Evolutionary conservation across 1,140 invertebrate genomes (phyloP), one percentile per base, ranked within the genome.

Genomic region (Geopemphigus sp.): DNA sequence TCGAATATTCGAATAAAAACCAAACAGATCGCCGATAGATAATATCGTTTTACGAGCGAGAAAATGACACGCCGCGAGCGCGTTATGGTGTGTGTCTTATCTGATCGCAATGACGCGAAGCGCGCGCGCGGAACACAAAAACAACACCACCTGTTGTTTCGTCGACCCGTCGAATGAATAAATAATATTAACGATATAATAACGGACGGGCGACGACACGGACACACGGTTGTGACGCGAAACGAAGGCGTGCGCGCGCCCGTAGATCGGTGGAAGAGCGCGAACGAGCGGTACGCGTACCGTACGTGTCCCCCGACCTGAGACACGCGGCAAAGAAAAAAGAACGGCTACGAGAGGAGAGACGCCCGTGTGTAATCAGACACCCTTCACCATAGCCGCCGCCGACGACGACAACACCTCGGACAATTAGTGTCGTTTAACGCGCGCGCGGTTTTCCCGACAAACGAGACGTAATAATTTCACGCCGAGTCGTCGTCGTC

Each of bases 401-500:
- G 54, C 53, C 53, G 54, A 57, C 54, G 32, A n/a, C 64, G 64
- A 68, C 64, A 68, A 68, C 64, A 76, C 73, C 73, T 76, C 32
- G 54, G 17, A 22, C 66, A 76, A 76, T 76, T 76, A 57, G 73
- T 76, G 73, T 76, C 73, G 56, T 76, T 57, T 76, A 57, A 11
- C 54, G 32, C 50, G 26, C 1, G 12, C 64, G 64, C 29, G n/a
- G n/a, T n/a, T n/a, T 39, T 4, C 22, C 15, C 19, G 47, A 73
- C 45, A 26, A 15, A 26, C 22, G 66, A 68, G n/a, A 68, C 66
- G 66, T 68, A 68, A 68, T 68, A 68, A 68, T 68, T 68, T 68
- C 47, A 50, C 66, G 15, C 39, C 32, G 19, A 32, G 26, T 26
- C 3, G 32, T 39, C 8, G 32, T 39, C 8, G 32, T 39, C 32